Conservation (phyloP, 2,888 invertebrate species). For the Rambutsinella grinnellia region DNA sequence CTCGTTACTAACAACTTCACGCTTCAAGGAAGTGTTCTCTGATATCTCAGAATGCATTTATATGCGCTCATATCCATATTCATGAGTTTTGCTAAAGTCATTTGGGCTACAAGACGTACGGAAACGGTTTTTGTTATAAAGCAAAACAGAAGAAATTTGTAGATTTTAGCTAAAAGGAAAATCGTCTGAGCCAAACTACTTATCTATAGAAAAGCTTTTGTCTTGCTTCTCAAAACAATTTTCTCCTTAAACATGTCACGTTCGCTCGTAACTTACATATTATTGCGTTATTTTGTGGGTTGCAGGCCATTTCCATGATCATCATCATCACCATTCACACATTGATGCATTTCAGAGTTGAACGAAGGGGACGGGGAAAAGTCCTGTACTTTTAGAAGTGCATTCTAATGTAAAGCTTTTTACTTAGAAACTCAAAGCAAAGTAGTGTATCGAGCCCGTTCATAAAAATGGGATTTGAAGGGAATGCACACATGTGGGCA, state of each 20-base stretch:
- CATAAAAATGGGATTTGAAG: neutral
- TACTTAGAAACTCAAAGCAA: neutral
- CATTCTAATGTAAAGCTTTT: neutral
- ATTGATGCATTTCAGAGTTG: neutral
- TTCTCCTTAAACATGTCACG: neutral
- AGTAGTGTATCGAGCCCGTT: neutral
- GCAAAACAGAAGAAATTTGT: neutral
- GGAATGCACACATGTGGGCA: neutral
- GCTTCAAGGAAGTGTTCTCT: neutral
- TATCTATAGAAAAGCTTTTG: neutral
- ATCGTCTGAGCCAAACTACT: neutral
- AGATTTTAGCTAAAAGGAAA: neutral
- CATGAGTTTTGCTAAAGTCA: neutral
- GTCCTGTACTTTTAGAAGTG: neutral
- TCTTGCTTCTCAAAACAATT: neutral
- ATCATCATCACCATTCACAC: neutral
- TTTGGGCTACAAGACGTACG: neutral
- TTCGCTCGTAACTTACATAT: neutral
- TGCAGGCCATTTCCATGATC: neutral
- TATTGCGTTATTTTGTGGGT: neutral
- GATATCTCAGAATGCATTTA: neutral
- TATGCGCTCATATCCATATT: neutral
- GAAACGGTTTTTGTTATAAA: neutral
- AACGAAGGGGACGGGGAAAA: neutral
- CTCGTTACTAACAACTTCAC: neutral